Evolutionary conservation across 1,140 invertebrate species (phyloP).

Genomic region (Ceratitis capitata): DNA sequence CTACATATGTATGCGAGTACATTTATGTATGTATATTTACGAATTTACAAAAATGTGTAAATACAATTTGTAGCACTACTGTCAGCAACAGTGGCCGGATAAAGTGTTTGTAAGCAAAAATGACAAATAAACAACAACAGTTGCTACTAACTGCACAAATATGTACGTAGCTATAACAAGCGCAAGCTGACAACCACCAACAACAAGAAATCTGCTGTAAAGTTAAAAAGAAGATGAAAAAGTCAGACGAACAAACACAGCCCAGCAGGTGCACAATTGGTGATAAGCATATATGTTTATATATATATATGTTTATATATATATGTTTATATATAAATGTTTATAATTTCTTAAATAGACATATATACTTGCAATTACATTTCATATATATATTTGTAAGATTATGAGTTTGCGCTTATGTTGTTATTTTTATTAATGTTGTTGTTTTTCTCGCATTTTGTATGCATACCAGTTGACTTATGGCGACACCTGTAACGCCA

Average conservation of each 20-base stretch:
- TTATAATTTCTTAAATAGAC: too few relatives aligned
- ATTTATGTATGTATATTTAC: too few relatives aligned
- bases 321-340: too few relatives aligned
- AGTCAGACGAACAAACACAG: neutral
- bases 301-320: neutral
- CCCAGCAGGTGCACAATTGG: neutral
- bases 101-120: conserved; percentile 6
- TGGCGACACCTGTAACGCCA: neutral
- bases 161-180: too few relatives aligned
- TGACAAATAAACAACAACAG: conserved; percentile 12
- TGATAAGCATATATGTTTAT: neutral
- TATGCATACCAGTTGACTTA: neutral
- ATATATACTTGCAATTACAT: too few relatives aligned
- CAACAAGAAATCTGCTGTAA: neutral
- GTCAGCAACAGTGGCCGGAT: neutral
- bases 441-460: neutral
- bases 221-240: neutral
- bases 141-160: too few relatives aligned
- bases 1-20: too few relatives aligned
- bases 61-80: neutral
- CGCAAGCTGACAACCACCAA: neutral
- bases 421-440: neutral
- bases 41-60: too few relatives aligned
- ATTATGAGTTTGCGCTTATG: too few relatives aligned
- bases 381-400: neutral